Conservation (phyloP, 2,888 invertebrate species). For the Endotricha flammealis region DNA sequence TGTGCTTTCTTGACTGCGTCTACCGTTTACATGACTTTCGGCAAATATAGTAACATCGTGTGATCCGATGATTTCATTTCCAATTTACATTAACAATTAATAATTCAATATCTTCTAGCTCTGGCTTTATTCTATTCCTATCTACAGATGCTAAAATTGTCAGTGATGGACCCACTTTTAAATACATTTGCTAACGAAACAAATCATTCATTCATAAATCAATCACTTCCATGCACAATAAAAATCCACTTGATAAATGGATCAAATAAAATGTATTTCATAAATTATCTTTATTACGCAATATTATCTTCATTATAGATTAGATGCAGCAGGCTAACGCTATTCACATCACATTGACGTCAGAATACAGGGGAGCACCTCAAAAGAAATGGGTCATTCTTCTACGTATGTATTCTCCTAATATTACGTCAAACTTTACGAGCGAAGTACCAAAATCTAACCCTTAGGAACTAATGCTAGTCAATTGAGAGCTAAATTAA, state of each 20-base stretch:
- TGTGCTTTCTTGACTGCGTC: background rate
- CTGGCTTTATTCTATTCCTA: too few species aligned
- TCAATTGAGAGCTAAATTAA: too few species aligned
- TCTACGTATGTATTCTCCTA: slow-evolving; percentile 52
- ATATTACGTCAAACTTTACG: slow-evolving; percentile 51
- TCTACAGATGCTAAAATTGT: too few species aligned
- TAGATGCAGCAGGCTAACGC: slow-evolving; percentile 30
- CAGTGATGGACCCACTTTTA: too few species aligned
- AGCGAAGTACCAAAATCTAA: too few species aligned
- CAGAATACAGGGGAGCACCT: slow-evolving; percentile 42
- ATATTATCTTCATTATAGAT: slow-evolving; percentile 39
- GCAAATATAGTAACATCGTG: background rate
- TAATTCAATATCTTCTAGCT: too few species aligned
- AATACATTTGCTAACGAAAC: too few species aligned
- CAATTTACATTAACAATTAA: too few species aligned
- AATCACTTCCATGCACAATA: slow-evolving; percentile 1
- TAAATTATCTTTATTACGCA: slow-evolving; percentile 51
- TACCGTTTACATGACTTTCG: too few species aligned
- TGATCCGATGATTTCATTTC: too few species aligned
- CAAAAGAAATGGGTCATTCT: slow-evolving; percentile 66
- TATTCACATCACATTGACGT: slow-evolving; percentile 56
- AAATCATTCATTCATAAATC: slow-evolving; percentile 8
- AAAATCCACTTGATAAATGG: slow-evolving; percentile 10
- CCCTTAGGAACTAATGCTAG: too few species aligned
- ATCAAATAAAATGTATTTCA: slow-evolving; percentile 14